Evolutionary conservation across 2,113 vertebrate genomes (phyloP), one percentile per base, ranked within the genome.

Genomic region (Bubo scandiacus): DNA sequence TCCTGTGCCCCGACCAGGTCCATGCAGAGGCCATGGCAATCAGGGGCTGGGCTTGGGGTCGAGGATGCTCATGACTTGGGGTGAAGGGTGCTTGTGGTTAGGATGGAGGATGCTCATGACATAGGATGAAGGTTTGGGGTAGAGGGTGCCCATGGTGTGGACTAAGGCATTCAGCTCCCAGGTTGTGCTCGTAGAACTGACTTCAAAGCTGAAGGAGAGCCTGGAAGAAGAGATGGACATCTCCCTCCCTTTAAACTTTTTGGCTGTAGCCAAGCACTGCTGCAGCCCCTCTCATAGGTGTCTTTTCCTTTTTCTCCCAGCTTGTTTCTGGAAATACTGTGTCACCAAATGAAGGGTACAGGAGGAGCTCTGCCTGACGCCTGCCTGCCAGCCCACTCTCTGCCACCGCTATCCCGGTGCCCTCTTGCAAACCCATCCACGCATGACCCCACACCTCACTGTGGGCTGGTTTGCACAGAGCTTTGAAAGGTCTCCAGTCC

Each of bases 271-370:
- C 40, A 36, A 89, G 57, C 5, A 6, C 54, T 52, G 49, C 38
- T 14, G 9, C 30, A 40, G 47, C 43, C 23, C 29, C 62, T 81
- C 2, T 0, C 38, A n/a, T 12, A 21, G 30, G 12, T 17, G 15
- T 51, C 75, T 55, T 54, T 36, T 49, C 22, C n/a, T 52, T 68
- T 77, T 57, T 29, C n/a, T 36, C 43, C 70, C 96, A 99, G 98
- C 98, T 22, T 99, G 98, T 96, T 99, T 99, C 97, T 98, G 98
- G 98, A 99, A 99, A 86, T 99, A 98, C 90, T 99, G 98, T 40
- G 98, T 98, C 92, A 98, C 98, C 96, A 98, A 98, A 95, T 98
- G 97, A 94, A 32, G 10, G 55, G 21, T 18, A 21, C 34, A 32
- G 59, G 32, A 83, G n/a, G 45, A 30, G 40, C 21, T 34, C 74